Percentiles rank a stretch among this genome's conserved stretches.
phyloP scores from a whole-genome alignment of 2,113 vertebrate genomes.

The Lepus timidus region DNA sequence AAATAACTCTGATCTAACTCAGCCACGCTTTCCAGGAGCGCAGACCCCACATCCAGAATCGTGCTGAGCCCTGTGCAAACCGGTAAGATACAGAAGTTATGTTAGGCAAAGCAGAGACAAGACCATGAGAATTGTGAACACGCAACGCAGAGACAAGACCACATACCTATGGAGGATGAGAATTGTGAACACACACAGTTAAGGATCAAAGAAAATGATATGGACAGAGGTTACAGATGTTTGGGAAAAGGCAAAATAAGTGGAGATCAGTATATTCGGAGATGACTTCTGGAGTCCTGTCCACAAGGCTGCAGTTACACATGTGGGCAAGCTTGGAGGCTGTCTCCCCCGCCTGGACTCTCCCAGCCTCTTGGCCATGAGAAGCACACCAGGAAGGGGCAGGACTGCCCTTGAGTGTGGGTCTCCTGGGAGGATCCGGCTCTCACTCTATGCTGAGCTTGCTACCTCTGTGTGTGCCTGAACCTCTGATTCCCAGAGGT shows the following conservation, averaged over 20 bases:
- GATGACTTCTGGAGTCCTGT: background rate
- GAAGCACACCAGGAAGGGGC: background rate
- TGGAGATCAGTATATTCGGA: background rate
- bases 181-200: background rate
- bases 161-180: background rate
- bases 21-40: background rate
- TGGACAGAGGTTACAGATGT: background rate
- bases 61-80: background rate
- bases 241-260: background rate
- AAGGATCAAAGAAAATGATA: slow-evolving; percentile 29
- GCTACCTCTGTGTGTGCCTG: background rate
- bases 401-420: background rate
- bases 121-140: background rate
- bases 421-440: background rate
- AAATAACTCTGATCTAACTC: background rate
- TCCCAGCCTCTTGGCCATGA: background rate
- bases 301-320: background rate
- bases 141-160: background rate
- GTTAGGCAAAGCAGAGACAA: background rate
- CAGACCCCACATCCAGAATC: background rate
- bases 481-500: background rate
- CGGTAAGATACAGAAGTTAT: background rate
- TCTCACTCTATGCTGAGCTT: background rate
- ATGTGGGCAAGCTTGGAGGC: background rate
- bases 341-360: background rate